phyloP scores from a whole-genome alignment of 2,888 invertebrate species.

The Apamea epomidion region DNA sequence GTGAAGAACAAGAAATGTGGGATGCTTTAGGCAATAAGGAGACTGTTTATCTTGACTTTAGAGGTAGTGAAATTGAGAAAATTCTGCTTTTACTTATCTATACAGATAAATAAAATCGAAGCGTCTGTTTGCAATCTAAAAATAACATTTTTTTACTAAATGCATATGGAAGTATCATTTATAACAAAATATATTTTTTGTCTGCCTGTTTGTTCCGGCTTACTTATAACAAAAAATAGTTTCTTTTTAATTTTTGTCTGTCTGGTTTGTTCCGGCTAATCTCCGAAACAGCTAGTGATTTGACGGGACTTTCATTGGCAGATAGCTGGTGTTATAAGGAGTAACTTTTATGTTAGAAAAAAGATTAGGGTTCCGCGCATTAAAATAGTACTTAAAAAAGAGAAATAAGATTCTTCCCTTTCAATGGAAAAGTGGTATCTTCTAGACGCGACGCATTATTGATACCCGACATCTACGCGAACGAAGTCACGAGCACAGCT shows the following conservation, averaged over 20 bases:
- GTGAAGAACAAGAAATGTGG: conserved; percentile 10
- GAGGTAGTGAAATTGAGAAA: neutral
- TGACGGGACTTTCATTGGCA: neutral
- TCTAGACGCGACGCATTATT: neutral
- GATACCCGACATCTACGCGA: neutral
- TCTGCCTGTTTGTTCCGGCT: neutral
- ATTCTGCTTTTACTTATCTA: neutral
- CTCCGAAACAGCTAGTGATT: neutral
- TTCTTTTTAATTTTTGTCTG: no score
- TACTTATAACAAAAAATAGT: no score
- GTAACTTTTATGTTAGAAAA: neutral
- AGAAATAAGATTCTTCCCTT: neutral
- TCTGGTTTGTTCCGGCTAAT: neutral
- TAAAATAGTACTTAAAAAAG: neutral
- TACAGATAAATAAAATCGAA: no score
- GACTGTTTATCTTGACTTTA: conserved; percentile 18
- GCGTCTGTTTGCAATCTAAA: no score
- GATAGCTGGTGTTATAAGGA: neutral
- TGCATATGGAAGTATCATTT: no score
- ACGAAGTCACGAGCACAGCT: neutral
- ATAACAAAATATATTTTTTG: no score
- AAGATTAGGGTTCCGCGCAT: neutral
- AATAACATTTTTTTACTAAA: no score
- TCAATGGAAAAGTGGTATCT: neutral
- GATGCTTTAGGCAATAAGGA: neutral